phyloP scores from a whole-genome alignment of 2,113 vertebrate genomes.

The Passer montanus region DNA sequence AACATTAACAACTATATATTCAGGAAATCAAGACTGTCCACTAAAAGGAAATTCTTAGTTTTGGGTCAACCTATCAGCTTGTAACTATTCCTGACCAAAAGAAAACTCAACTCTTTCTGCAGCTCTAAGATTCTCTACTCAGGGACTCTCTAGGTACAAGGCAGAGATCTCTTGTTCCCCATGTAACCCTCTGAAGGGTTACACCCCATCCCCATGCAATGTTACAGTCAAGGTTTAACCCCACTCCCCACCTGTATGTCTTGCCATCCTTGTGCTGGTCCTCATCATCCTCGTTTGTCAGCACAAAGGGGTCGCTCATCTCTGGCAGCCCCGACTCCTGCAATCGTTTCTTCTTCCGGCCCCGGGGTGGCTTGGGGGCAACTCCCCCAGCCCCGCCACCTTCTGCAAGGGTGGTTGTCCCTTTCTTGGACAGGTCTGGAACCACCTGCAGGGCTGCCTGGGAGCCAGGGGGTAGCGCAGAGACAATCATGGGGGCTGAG shows the following conservation, averaged over 20 bases:
- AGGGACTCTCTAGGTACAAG: background rate
- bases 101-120: background rate
- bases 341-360: slow-evolving; percentile 83
- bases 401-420: slow-evolving; percentile 68
- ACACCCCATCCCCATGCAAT: background rate
- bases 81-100: background rate
- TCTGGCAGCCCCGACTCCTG: slow-evolving; percentile 71
- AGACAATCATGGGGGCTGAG: slow-evolving; percentile 95
- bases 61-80: background rate
- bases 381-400: slow-evolving; percentile 65
- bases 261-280: slow-evolving; percentile 85
- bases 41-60: background rate
- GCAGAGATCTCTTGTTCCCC: background rate
- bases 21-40: background rate
- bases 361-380: slow-evolving; percentile 74
- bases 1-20: background rate
- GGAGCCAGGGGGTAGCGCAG: slow-evolving; percentile 84
- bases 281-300: slow-evolving; percentile 85
- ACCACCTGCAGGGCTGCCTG: slow-evolving; percentile 82
- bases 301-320: slow-evolving; percentile 82
- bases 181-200: background rate
- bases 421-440: slow-evolving; percentile 81
- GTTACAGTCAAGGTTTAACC: background rate
- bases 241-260: slow-evolving; percentile 77
- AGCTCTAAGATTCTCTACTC: background rate